Conservation (phyloP, 2,113 vertebrate species). For the Mormyrus lacerda region DNA sequence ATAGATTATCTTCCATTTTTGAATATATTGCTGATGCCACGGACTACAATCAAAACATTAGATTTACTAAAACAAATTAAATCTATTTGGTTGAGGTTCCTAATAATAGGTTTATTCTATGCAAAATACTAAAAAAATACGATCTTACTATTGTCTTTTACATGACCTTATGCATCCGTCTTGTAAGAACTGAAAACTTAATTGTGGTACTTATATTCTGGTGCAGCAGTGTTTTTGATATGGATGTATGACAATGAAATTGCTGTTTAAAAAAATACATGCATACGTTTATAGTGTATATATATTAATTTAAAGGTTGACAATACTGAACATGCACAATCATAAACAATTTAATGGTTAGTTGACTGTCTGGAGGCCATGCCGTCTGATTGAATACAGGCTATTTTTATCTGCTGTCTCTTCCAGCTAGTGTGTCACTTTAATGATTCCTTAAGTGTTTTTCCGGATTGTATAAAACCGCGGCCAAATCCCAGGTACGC, state of each 20-base stretch:
- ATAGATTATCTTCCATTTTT: background rate
- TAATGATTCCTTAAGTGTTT: constrained; percentile 49
- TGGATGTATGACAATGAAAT: background rate
- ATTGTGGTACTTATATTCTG: background rate
- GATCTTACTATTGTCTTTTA: background rate
- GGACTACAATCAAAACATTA: background rate
- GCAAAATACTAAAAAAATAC: background rate
- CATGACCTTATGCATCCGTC: background rate
- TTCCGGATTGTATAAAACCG: background rate
- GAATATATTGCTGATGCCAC: background rate
- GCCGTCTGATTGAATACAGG: constrained; percentile 66
- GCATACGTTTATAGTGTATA: background rate
- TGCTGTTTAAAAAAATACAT: background rate
- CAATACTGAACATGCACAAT: constrained; percentile 8
- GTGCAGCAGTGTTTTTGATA: background rate
- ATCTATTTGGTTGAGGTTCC: background rate
- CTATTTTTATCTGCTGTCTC: constrained; percentile 87
- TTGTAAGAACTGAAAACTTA: background rate
- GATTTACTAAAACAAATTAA: background rate
- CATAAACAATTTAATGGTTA: constrained; percentile 71
- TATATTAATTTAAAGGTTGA: background rate
- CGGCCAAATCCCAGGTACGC: constrained; percentile 5
- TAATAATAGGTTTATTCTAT: background rate
- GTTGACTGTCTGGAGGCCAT: constrained; percentile 91
- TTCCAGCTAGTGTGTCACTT: constrained; percentile 82